Base-by-base conservation (phyloP, 2,113 vertebrate species). In the Dissostichus mawsoni region DNA sequence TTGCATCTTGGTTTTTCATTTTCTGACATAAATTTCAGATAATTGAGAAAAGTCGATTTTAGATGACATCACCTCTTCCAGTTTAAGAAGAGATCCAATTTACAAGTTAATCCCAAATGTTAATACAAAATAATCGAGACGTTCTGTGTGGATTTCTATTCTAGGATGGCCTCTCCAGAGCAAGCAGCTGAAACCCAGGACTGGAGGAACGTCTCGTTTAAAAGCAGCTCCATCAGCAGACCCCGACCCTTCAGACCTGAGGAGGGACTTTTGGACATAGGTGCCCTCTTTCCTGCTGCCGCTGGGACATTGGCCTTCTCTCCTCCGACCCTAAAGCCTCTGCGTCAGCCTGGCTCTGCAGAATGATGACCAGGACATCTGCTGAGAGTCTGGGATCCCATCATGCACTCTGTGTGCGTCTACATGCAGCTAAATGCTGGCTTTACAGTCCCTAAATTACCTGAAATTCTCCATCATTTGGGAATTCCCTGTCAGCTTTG, bases 281-380 rank as follows among this genome's bases (percentile, higher is more conserved):
- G n/a, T 25, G 79, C 12, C 74, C 76, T 79, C 79, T 53, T 69
- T 74, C 67, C 66, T 63, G 58, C 65, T 75, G 76, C 59, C 33
- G 14, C 56, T 66, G 83, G 81, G 81, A 85, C 78, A 12, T 16
- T 44, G 47, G 29, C 57, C 55, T 33, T 8, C 44, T 81, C 71
- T 65, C 58, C 67, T 70, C 50, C 74, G 11, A 80, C 50, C 29
- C 66, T 11, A 29, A 51, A 23, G 33, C 36, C 8, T 11, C 56
- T 33, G 25, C 11, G 63, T 76, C 16, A 78, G 12, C 74, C 73
- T 11, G 52, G 59, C 53, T 80, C 83, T 85, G 81, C 71, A 56
- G 65, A 72, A 18, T 13, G 14, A 63, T 75, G 62, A 25, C 65
- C 53, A 25, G 10, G 55, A 85, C 58, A 14, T 67, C 76, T 65